These are phyloP conservation scores for Cryptomyrus ogoouensis DNA, from an alignment of 2,113 vertebrate genomes.

Conservation along the genomic window DNA sequence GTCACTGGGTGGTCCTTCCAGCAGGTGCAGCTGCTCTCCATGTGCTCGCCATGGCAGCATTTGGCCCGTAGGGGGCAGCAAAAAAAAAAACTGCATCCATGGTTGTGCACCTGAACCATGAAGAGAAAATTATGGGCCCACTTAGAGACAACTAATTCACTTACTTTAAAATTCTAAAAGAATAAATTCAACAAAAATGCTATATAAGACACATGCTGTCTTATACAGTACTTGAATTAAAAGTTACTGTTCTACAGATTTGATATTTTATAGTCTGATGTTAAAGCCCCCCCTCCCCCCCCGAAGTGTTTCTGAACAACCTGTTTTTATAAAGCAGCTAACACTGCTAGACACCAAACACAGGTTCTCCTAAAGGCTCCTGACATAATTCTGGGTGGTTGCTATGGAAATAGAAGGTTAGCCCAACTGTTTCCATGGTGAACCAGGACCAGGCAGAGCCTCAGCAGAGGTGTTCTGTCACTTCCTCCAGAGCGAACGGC, in stretches of 20 bases:
- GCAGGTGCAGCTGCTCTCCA: background rate
- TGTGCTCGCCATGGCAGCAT: background rate
- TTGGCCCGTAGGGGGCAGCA: background rate
- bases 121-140: background rate
- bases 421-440: slow-evolving; percentile 43
- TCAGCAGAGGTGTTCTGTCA: background rate
- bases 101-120: background rate
- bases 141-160: background rate
- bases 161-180: background rate
- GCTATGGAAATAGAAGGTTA: slow-evolving; percentile 47
- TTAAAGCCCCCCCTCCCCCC: background rate
- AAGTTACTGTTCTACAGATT: background rate
- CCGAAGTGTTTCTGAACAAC: background rate
- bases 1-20: background rate
- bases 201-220: background rate
- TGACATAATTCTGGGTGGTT: slow-evolving; percentile 35
- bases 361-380: background rate
- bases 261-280: background rate
- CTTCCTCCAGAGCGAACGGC: background rate
- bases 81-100: background rate
- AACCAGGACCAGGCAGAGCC: slow-evolving; percentile 28
- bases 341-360: background rate
- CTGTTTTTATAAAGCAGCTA: background rate
- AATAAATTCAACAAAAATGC: background rate
- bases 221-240: background rate